These are phyloP conservation scores for Geodia barretti DNA, from an alignment of 37 sponge, comb jelly and placozoan species.

Conservation along the genomic window DNA sequence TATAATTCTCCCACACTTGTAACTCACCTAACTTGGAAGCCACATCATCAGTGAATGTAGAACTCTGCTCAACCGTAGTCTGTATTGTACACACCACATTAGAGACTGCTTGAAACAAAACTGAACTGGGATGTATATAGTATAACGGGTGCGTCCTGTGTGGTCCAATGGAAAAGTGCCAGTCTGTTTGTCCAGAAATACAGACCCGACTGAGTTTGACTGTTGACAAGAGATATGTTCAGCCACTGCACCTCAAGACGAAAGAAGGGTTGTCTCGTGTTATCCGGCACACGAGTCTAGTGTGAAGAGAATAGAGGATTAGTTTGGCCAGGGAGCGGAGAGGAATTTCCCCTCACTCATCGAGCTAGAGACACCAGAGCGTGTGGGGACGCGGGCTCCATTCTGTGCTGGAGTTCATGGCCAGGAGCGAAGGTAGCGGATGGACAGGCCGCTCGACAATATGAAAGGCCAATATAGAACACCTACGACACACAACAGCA, in stretches of 20 bases:
- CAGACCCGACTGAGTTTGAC: constrained; percentile 21
- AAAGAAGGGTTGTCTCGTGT: constrained; percentile 56
- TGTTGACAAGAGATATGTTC: constrained; percentile 35
- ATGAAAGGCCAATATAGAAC: constrained; percentile 35
- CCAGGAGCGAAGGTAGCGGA: constrained; percentile 12
- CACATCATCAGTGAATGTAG: constrained; percentile 9
- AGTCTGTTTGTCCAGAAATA: too few species aligned
- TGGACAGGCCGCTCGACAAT: constrained; percentile 19
- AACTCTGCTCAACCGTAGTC: constrained; percentile 13
- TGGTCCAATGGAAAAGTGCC: too few species aligned
- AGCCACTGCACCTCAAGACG: constrained; percentile 28
- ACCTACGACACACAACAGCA: constrained; percentile 29
- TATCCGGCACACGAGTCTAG: constrained; percentile 30
- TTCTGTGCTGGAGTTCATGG: background rate
- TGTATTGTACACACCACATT: too few species aligned
- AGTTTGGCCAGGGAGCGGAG: background rate
- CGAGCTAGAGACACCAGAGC: background rate
- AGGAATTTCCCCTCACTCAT: background rate
- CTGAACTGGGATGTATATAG: too few species aligned
- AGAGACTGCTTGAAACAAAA: too few species aligned
- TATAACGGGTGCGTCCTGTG: too few species aligned
- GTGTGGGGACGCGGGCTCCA: background rate
- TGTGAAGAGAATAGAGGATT: background rate
- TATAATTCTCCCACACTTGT: too few species aligned
- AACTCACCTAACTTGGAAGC: constrained; percentile 11